phyloP scores from a whole-genome alignment of 2,888 invertebrate species.

The Elaeidobius kamerunicus region DNA sequence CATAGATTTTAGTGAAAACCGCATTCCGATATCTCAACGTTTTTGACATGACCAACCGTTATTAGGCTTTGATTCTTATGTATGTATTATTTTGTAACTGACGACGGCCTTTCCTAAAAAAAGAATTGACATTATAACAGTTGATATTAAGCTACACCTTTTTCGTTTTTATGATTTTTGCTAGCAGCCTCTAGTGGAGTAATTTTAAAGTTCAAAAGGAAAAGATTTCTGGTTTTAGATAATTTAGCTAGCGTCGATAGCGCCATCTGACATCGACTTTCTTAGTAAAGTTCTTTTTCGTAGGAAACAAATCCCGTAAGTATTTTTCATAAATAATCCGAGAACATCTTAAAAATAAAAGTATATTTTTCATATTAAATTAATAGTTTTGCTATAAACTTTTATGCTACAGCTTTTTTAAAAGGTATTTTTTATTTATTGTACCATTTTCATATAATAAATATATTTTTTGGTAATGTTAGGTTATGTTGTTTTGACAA shows the following conservation, averaged over 20 bases:
- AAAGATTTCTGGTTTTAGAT: too few species aligned
- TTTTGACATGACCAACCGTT: too few species aligned
- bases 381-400: conserved; percentile 1
- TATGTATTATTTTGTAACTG: too few species aligned
- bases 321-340: conserved; percentile 31
- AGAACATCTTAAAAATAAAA: conserved; percentile 26
- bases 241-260: not conserved
- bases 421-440: conserved; percentile 5
- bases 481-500: conserved; percentile 35
- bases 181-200: too few species aligned
- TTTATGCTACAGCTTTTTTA: not conserved
- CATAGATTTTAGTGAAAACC: too few species aligned
- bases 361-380: conserved; percentile 6
- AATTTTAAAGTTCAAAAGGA: too few species aligned
- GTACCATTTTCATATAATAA: not conserved
- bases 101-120: too few species aligned
- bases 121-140: too few species aligned
- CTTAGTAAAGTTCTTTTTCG: conserved; percentile 24
- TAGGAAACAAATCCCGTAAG: conserved; percentile 33
- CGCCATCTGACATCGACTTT: conserved; percentile 2
- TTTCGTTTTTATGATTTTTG: too few species aligned
- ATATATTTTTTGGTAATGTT: conserved; percentile 11
- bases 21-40: too few species aligned
- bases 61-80: too few species aligned
- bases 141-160: too few species aligned